A percentile compares a stretch with the other conserved stretches of the same genome.
Conservation (phyloP, 2,888 invertebrate species). For the Oconnorella tubifera region DNA sequence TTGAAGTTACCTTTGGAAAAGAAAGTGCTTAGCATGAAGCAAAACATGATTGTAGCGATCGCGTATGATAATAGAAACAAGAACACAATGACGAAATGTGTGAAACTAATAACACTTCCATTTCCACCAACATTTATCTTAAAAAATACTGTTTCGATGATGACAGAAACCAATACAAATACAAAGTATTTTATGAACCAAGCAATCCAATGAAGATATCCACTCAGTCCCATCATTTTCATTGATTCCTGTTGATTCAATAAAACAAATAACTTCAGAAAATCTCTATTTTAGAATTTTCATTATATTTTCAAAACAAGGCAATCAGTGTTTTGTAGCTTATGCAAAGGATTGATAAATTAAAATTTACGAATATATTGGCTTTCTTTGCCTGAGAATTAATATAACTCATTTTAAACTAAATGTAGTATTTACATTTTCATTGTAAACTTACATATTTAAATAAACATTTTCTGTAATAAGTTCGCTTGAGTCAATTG, state of each 20-base stretch:
- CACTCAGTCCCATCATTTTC: slow-evolving; percentile 84
- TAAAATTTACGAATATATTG: too few species aligned
- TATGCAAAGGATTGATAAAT: too few species aligned
- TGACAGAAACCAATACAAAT: slow-evolving; percentile 65
- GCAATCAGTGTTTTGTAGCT: too few species aligned
- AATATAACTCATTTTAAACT: too few species aligned
- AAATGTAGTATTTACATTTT: too few species aligned
- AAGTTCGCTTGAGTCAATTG: too few species aligned
- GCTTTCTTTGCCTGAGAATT: too few species aligned
- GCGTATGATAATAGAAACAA: slow-evolving; percentile 71
- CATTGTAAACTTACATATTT: too few species aligned
- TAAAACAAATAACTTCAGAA: neutral
- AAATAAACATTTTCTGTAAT: too few species aligned
- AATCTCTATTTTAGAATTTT: neutral
- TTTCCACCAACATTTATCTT: slow-evolving; percentile 34
- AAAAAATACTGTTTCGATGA: slow-evolving; percentile 56
- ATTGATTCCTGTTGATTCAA: slow-evolving; percentile 69
- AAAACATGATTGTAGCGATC: slow-evolving; percentile 70
- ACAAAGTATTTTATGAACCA: slow-evolving; percentile 78
- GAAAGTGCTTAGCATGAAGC: slow-evolving; percentile 75
- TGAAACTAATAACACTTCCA: slow-evolving; percentile 66
- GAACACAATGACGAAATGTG: slow-evolving; percentile 67
- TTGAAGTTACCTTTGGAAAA: slow-evolving; percentile 68
- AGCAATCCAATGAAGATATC: slow-evolving; percentile 79
- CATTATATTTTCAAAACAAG: too few species aligned